Conservation (phyloP, 2,888 invertebrate species). For the Cheilosia vulpina region DNA sequence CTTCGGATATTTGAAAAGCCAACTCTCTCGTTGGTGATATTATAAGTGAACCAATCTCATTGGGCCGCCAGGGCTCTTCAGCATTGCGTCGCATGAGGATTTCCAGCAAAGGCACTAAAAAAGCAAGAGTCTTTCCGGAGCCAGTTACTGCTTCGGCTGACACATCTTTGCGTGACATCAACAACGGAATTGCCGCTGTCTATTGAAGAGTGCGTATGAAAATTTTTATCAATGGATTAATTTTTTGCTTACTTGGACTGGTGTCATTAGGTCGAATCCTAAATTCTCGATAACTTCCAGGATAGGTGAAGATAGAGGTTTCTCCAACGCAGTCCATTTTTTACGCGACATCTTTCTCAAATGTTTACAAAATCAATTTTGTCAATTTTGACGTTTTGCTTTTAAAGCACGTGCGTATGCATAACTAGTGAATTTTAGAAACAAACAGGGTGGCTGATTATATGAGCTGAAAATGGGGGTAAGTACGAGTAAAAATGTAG, state of each 20-base stretch:
- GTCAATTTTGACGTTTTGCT: neutral
- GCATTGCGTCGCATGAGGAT: conserved; percentile 88
- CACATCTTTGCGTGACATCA: conserved; percentile 96
- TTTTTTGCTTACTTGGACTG: conserved; percentile 83
- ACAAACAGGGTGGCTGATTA: conserved; percentile 19
- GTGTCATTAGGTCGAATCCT: conserved; percentile 86
- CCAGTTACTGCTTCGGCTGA: conserved; percentile 99
- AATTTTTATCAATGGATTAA: neutral
- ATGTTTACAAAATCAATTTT: conserved; percentile 43
- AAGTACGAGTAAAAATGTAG: no score
- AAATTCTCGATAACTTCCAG: conserved; percentile 85
- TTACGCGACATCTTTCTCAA: conserved; percentile 80
- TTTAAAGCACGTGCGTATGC: conserved; percentile 33
- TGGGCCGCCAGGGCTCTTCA: conserved; percentile 87
- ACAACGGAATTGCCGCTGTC: conserved; percentile 94
- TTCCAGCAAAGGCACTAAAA: conserved; percentile 95
- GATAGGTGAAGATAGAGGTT: conserved; percentile 84
- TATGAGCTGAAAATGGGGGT: no score
- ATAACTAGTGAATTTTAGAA: neutral
- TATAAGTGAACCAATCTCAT: conserved; percentile 94
- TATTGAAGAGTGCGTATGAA: conserved; percentile 82
- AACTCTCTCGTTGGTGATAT: conserved; percentile 98
- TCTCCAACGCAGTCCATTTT: conserved; percentile 84
- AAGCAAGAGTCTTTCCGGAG: conserved; percentile 98
- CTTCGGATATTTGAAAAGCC: conserved; percentile 93